These are phyloP conservation scores for Monopis laevigella DNA, from an alignment of 2,888 invertebrate genomes.

Conservation along the genomic window DNA sequence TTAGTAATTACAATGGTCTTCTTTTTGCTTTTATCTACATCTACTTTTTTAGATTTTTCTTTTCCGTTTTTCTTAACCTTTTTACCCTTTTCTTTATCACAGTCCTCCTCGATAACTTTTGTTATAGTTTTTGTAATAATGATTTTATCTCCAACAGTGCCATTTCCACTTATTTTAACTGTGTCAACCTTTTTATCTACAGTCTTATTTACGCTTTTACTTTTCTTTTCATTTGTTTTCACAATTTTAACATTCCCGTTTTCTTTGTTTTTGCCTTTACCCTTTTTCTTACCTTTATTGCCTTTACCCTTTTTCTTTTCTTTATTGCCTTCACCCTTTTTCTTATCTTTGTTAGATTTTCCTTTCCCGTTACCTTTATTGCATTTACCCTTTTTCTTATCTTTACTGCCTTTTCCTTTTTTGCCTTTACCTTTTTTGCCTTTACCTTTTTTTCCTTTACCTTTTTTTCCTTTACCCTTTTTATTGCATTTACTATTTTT, in stretches of 20 bases:
- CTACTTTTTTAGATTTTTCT: not conserved
- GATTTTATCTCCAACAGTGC: not conserved
- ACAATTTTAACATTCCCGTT: no score
- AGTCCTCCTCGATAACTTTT: conserved; percentile 1
- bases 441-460: not conserved
- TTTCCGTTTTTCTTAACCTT: not conserved
- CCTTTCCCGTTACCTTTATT: not conserved
- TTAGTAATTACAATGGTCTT: not conserved
- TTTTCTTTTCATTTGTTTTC: not conserved
- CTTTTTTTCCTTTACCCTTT: not conserved
- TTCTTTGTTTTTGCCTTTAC: no score
- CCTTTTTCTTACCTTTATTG: not conserved
- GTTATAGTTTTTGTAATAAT: conserved; percentile 3
- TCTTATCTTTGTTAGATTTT: no score
- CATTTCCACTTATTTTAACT: not conserved
- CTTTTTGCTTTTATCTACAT: not conserved
- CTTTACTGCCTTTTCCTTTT: not conserved
- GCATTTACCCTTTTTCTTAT: not conserved
- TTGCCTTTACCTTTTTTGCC: not conserved
- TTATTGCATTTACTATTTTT: not conserved
- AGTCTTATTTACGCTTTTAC: not conserved
- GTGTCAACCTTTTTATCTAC: not conserved
- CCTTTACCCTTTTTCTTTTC: no score
- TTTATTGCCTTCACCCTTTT: not conserved
- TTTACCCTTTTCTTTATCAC: not conserved